Evolutionary conservation across 64 coral and sea anemone species (phyloP), one percentile per base, ranked within the genome.

Genomic region (Catalaphyllia jardinei): DNA sequence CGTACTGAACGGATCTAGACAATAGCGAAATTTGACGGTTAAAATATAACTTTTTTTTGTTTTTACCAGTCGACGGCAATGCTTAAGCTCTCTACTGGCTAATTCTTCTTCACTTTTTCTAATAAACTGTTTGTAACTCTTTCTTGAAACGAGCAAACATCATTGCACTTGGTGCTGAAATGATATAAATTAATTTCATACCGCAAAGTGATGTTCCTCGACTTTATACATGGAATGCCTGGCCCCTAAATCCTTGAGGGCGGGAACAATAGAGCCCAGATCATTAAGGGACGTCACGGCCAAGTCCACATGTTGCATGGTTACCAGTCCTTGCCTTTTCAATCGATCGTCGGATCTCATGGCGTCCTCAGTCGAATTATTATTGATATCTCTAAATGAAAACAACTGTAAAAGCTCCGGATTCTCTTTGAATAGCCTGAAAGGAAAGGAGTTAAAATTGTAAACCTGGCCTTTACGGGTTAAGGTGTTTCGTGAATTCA

Each of bases 221-320:
- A 91, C 89, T 22, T 85, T 91, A 35, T 84, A 91, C 73, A 29
- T 91, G 20, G 60, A 38, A 29, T 91, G 89, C 52, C 65, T 91
- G 10, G 79, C 67, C 9, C 89, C 89, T 30, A 91, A 71, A 24
- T 82, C 79, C 72, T 84, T 91, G 12, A 91, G 71, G 46, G 73
- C 71, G 6, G 55, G 67, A 91, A 62, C 79, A 60, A 91, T 73
- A 29, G 89, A 80, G 27, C 52, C 69, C 57, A 91, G 25, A 54
- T 91, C 72, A 6, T 85, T 74, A 31, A 91, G 79, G 12, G 77
- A 79, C 17, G 50, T 31, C 77, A 90, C 89, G 17, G 89, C 89
- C 49, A 61, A 74, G 30, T 81, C 79, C 4, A 90, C 78, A 31
- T 82, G 78, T 46, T 90, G 64, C 78, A 90, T 90, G 17, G 79